phyloP scores from a whole-genome alignment of 64 coral and sea anemone species.

The Stylophora pistillata region DNA sequence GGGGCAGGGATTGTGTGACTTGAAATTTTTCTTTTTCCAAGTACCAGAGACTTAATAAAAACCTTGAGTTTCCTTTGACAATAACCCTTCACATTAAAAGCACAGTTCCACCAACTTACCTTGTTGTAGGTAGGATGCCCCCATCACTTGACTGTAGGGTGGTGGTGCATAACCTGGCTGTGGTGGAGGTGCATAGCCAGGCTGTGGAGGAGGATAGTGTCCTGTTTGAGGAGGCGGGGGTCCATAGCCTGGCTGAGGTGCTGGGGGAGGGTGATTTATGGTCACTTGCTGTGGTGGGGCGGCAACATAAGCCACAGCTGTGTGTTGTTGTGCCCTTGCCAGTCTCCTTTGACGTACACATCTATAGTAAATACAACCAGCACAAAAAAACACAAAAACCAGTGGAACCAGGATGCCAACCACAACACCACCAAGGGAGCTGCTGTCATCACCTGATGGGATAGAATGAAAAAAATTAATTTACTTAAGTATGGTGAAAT shows the following conservation, averaged over 20 bases:
- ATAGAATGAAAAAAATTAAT: too few species aligned
- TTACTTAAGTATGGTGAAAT: neutral
- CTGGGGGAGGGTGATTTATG: neutral
- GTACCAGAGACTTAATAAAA: too few species aligned
- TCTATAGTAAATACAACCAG: neutral
- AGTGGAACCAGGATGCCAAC: neutral
- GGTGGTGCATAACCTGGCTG: conserved; percentile 26
- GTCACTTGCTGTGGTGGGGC: neutral
- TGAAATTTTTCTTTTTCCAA: too few species aligned
- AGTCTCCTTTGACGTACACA: neutral
- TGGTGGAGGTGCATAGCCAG: neutral
- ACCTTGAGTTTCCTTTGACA: too few species aligned
- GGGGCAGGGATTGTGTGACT: too few species aligned
- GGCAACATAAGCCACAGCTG: neutral
- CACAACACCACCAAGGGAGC: neutral
- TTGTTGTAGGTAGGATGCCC: neutral
- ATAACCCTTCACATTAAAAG: neutral
- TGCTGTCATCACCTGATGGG: neutral
- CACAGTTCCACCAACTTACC: neutral
- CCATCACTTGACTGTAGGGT: conserved; percentile 1
- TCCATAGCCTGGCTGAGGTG: conserved; percentile 6
- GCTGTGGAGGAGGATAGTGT: neutral
- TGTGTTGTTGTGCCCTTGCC: neutral
- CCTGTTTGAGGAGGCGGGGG: neutral
- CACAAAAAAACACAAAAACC: neutral